Base-by-base conservation (phyloP, 2,797 vertebrate species). In the Cryptoprocta ferox region DNA sequence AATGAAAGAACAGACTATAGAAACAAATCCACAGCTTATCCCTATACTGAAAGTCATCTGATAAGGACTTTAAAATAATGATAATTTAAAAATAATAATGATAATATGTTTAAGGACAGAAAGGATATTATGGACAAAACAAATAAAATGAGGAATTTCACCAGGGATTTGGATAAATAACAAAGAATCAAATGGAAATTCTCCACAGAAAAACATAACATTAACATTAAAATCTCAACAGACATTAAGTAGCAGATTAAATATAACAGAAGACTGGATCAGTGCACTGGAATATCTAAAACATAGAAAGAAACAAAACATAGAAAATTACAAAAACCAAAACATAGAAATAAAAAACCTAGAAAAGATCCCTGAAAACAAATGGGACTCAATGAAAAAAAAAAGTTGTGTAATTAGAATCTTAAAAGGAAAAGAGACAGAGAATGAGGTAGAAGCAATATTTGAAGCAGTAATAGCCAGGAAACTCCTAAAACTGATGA, bases 191-290 rank as follows among this genome's bases (percentile, higher is more conserved):
- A 85, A 15, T 42, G 48, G 65, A 85, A 83, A 93, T 81, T 90
- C 53, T 91, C 37, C 90, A 88, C 32, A 93, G 78, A 66, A 95
- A 96, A 88, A 66, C 12, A 18, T 12, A 82, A 90, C 10, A 80
- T 42, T 70, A 76, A 63, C 53, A 30, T 80, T 39, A 42, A 96
- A 97, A 48, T 53, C 35, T 93, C 61, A 70, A 19, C 14, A 89
- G 75, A 61, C 3, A 59, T 82, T 91, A 79, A 70, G 53, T 30
- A 24, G 66, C 42, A 96, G 61, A 71, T 66, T n/a, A 96, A 63
- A 80, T 7, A 65, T 18, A 82, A 63, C 0, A 71, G 73, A 95
- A 81, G 76, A 71, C 24, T 91, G 26, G 42, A 79, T 73, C 45
- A 50, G 42, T 91, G 81, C 81, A 61, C 5, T 48, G 45, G 26